Evolutionary conservation across 2,888 invertebrate species (phyloP).

Genomic region (Smittia sp.): DNA sequence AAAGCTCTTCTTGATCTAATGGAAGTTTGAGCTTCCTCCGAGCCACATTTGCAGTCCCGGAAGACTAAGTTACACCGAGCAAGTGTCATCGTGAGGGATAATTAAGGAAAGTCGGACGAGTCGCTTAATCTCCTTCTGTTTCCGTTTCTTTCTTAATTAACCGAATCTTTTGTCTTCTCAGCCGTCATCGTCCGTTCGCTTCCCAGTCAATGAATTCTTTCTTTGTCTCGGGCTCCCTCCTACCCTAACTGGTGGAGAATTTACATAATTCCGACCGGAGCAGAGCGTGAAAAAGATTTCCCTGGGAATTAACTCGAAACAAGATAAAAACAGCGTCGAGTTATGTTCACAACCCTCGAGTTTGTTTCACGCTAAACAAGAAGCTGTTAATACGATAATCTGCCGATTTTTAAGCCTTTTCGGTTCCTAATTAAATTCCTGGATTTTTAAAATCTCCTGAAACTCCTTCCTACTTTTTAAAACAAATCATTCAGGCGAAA

Average conservation of each 20-base stretch:
- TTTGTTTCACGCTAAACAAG: too few relatives aligned
- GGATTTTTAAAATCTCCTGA: too few relatives aligned
- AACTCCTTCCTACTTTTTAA: too few relatives aligned
- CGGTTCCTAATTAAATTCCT: too few relatives aligned
- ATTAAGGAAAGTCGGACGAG: neutral
- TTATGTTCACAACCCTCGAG: too few relatives aligned
- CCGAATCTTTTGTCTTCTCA: neutral
- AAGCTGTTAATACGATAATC: too few relatives aligned
- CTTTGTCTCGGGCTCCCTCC: neutral
- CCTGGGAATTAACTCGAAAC: neutral
- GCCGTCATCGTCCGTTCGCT: neutral
- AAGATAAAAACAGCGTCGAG: too few relatives aligned
- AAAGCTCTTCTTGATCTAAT: neutral
- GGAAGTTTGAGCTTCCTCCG: neutral
- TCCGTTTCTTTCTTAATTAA: conserved; percentile 1
- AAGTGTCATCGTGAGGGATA: neutral
- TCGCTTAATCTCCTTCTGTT: neutral
- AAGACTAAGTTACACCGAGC: neutral
- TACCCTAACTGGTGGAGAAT: neutral
- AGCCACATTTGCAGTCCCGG: neutral
- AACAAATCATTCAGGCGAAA: too few relatives aligned
- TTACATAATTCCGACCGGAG: neutral
- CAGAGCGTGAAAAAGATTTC: neutral
- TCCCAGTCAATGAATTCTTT: neutral
- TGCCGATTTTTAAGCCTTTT: too few relatives aligned